Conservation (phyloP, 2,888 invertebrate genomes). For the Lamproptera curius region DNA sequence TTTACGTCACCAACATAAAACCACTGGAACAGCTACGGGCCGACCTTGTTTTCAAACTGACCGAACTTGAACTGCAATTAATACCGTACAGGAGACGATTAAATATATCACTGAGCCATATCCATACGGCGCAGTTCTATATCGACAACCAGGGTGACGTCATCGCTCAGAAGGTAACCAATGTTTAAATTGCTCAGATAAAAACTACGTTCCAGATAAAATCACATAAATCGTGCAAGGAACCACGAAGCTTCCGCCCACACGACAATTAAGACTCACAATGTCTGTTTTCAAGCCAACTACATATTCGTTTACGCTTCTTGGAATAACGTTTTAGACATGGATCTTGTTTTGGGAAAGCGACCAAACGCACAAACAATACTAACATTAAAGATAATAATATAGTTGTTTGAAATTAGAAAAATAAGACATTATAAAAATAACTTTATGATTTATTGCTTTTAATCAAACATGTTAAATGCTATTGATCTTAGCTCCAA, state of each 20-base stretch:
- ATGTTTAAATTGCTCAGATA: constrained; percentile 9
- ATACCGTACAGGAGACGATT: constrained; percentile 84
- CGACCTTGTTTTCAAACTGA: constrained; percentile 85
- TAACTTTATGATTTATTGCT: too few species aligned
- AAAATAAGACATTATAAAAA: too few species aligned
- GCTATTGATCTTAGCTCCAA: too few species aligned
- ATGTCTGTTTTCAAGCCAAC: constrained; percentile 18
- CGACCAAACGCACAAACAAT: not conserved
- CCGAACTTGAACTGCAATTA: constrained; percentile 85
- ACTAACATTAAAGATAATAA: too few species aligned
- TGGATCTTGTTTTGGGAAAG: not conserved
- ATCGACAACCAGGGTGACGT: constrained; percentile 84
- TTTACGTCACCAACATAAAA: constrained; percentile 81
- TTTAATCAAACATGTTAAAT: too few species aligned
- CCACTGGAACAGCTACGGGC: constrained; percentile 84
- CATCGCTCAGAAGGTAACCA: constrained; percentile 82
- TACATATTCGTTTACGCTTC: constrained; percentile 13
- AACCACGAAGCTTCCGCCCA: constrained; percentile 15
- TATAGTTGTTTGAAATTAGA: too few species aligned
- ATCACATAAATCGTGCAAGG: constrained; percentile 17
- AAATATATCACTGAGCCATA: constrained; percentile 85
- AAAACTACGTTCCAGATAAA: constrained; percentile 13
- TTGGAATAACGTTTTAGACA: constrained; percentile 9
- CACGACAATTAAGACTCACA: constrained; percentile 15
- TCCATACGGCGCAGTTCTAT: constrained; percentile 87